Percentiles rank a stretch among this genome's conserved stretches.
Conservation (phyloP, 2,797 vertebrate genomes). For the Steatocranus sp. region DNA sequence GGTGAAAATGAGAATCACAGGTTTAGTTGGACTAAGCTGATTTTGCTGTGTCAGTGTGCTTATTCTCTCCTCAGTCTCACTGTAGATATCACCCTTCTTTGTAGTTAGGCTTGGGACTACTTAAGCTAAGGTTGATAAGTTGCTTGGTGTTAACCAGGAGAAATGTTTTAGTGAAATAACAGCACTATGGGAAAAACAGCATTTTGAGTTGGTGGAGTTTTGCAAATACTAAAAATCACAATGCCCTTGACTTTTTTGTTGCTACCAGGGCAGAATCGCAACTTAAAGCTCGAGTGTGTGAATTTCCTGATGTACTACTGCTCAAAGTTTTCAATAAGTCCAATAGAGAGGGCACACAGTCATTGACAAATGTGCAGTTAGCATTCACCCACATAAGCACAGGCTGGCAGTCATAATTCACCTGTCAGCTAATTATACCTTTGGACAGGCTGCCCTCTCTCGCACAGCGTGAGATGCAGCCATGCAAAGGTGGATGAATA, state of each 20-base stretch:
- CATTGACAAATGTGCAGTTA: neutral
- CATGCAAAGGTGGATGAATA: slow-evolving; percentile 32
- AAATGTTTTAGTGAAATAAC: neutral
- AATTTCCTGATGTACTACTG: neutral
- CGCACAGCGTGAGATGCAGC: slow-evolving; percentile 12
- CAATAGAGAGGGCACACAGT: neutral
- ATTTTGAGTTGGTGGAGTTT: neutral
- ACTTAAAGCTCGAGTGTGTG: neutral
- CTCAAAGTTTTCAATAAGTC: neutral
- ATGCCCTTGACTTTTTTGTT: neutral
- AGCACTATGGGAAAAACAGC: neutral
- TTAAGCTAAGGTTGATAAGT: neutral
- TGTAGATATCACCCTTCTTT: neutral
- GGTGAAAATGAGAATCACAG: neutral
- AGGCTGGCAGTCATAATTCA: neutral
- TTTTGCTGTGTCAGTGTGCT: neutral
- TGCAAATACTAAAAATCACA: neutral
- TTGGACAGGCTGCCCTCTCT: slow-evolving; percentile 1
- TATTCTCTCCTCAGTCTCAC: neutral
- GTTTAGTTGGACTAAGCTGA: neutral
- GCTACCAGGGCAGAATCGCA: neutral
- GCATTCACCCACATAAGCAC: neutral
- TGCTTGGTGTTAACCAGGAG: neutral
- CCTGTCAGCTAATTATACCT: slow-evolving; percentile 28
- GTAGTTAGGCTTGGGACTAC: neutral